phyloP scores from a whole-genome alignment of 2,113 vertebrate genomes.

The Otocyon megalotis region DNA sequence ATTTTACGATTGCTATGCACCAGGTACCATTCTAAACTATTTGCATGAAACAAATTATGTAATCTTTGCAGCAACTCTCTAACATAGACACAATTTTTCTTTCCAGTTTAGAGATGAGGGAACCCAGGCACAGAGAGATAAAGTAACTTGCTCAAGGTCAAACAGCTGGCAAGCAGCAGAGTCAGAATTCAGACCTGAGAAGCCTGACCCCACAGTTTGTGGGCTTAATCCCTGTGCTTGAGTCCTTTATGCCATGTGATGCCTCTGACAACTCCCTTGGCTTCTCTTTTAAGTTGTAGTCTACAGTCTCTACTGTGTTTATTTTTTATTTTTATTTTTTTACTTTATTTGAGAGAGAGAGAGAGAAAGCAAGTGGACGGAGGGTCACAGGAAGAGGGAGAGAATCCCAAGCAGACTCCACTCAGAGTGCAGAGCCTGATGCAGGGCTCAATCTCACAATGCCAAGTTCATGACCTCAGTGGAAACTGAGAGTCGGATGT shows the following conservation, averaged over 20 bases:
- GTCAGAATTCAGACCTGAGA: conserved; percentile 14
- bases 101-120: conserved; percentile 5
- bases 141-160: neutral
- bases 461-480: neutral
- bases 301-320: neutral
- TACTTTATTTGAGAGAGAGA: neutral
- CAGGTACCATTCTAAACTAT: neutral
- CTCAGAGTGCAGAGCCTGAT: neutral
- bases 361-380: neutral
- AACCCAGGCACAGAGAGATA: neutral
- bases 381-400: neutral
- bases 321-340: neutral
- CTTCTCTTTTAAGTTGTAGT: neutral
- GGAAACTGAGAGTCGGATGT: neutral
- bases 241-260: neutral
- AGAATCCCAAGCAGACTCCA: neutral
- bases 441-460: neutral
- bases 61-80: neutral
- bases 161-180: neutral
- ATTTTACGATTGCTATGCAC: neutral
- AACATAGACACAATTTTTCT: neutral
- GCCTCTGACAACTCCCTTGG: neutral
- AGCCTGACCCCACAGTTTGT: neutral
- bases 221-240: neutral
- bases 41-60: neutral